Conservation (phyloP, 64 coral and sea anemone species). For the Montipora cactus region DNA sequence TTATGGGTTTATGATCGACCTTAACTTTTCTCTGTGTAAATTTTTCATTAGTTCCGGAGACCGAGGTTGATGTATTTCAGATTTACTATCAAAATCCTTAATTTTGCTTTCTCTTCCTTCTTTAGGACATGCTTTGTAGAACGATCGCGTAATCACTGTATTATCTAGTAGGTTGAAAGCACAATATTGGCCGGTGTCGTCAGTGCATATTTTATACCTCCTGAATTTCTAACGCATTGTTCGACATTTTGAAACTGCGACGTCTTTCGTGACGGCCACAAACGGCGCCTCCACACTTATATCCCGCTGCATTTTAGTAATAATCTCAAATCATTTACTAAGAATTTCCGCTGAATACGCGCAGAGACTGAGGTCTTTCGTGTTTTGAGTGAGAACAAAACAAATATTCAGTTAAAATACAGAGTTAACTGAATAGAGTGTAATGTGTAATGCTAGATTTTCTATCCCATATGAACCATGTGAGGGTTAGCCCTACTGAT, state of each 20-base stretch:
- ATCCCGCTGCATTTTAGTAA: too few species aligned
- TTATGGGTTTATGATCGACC: too few species aligned
- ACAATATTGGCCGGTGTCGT: not conserved
- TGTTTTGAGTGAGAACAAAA: too few species aligned
- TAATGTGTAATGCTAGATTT: too few species aligned
- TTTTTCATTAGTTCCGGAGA: not conserved
- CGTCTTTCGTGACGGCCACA: not conserved
- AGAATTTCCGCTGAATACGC: too few species aligned
- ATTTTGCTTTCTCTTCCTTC: not conserved
- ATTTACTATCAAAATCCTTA: not conserved
- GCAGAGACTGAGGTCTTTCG: too few species aligned
- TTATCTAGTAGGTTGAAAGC: not conserved
- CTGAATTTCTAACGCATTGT: not conserved
- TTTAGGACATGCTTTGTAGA: not conserved
- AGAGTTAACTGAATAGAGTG: too few species aligned
- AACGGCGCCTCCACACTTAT: not conserved
- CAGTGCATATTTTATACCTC: not conserved
- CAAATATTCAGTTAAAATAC: too few species aligned
- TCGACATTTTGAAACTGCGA: slow-evolving; percentile 26
- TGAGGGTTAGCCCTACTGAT: too few species aligned
- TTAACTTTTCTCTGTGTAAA: not conserved
- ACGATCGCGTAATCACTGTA: not conserved
- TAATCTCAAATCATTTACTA: too few species aligned
- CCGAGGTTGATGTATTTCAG: too few species aligned
- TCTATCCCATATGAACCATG: too few species aligned